Evolutionary conservation across 1,140 invertebrate species (phyloP), one percentile per base, ranked within the genome.

Genomic region (Drosophila sp.): DNA sequence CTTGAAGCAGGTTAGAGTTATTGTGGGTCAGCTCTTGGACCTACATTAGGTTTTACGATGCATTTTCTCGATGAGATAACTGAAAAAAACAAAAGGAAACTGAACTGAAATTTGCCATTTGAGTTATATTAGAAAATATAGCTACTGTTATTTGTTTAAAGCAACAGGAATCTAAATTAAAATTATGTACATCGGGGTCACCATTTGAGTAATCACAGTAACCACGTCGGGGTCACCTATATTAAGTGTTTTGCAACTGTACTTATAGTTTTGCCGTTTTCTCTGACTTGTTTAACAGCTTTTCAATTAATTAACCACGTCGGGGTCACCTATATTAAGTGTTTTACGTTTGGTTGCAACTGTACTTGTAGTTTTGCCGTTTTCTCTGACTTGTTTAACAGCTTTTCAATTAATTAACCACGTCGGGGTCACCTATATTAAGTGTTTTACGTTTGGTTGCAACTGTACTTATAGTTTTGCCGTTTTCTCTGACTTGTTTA

Each of bases 1-100:
- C 44, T 50, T 50, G 44, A 50, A 50, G 25, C 44, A 50, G 44
- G 44, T 50, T 50, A 50, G 44, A 50, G 7, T 27, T 50, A 50
- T 50, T 50, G 23, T 50, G 27, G 44, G 44, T 50, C 44, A 50
- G 44, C 44, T 50, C 44, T 50, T 50, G 44, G 44, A 50, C 35
- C 35, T 38, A 38, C 35, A 38, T 50, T 50, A 47, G 44, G 44
- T 23, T 25, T 17, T 23, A 2, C 17, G 41, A 7, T 47, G 41
- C 41, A 47, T 50, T 50, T 27, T 27, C 44, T 27, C 4, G 23
- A 25, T 50, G 23, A 27, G 44, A 27, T 50, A 10, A 25, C 1
- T 8, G 23, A 27, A 25, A 47, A 7, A 47, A 7, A 23, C n/a
- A 6, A 25, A 10, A 50, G 3, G 25, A 8, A 25, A 5, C 5